Evolutionary conservation across 2,888 invertebrate species (phyloP).

Genomic region (Drosophila picticornis): DNA sequence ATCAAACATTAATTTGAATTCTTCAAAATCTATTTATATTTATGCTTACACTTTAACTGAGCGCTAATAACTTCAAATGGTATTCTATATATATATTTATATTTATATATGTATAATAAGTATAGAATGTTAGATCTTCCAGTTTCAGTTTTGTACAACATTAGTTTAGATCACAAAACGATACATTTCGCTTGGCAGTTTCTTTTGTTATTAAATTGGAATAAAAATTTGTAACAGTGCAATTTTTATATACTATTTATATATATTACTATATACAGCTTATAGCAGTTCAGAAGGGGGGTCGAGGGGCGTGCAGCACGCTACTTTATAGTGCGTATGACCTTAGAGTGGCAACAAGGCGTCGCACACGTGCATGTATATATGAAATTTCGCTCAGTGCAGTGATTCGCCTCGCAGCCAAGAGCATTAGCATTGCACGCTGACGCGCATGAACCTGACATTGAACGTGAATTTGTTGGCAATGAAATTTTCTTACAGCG

Average conservation of each 20-base stretch:
- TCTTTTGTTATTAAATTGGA: not conserved
- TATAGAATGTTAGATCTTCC: not conserved
- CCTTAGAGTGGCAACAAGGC: conserved; percentile 17
- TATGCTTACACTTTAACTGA: not conserved
- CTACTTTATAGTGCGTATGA: conserved; percentile 15
- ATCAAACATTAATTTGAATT: no score
- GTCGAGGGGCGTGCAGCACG: not conserved
- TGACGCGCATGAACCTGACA: conserved; percentile 76
- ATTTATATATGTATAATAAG: no score
- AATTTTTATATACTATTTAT: not conserved
- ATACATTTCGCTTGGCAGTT: not conserved
- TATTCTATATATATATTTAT: not conserved
- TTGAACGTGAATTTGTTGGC: conserved; percentile 77
- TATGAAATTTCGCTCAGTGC: conserved; percentile 3
- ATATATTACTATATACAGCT: not conserved
- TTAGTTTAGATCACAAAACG: not conserved
- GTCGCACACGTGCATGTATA: not conserved
- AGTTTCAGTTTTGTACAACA: not conserved
- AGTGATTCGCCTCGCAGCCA: conserved; percentile 2
- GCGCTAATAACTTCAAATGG: not conserved
- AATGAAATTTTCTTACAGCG: conserved; percentile 66
- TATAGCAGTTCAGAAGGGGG: not conserved
- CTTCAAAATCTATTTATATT: no score
- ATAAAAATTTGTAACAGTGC: not conserved
- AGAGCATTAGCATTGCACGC: conserved; percentile 54